These are phyloP conservation scores for Heterohyrax brucei DNA, from an alignment of 2,797 vertebrate species.

Conservation along the genomic window DNA sequence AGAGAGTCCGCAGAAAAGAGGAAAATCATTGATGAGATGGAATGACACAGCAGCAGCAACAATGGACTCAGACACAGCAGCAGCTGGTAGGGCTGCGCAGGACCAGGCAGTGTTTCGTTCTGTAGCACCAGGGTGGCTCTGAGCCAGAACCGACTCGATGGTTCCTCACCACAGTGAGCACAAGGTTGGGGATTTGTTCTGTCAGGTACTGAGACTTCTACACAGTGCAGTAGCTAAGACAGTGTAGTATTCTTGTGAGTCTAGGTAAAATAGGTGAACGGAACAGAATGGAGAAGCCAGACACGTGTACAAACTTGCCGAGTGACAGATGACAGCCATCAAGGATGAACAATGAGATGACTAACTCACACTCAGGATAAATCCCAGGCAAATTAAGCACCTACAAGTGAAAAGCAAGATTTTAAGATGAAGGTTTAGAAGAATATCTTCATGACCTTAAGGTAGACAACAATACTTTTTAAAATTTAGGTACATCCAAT, in stretches of 20 bases:
- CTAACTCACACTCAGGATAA: background rate
- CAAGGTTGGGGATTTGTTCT: background rate
- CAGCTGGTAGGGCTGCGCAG: too few species aligned
- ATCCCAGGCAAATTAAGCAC: background rate
- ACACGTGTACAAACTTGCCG: background rate
- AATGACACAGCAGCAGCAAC: too few species aligned
- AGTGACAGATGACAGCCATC: background rate
- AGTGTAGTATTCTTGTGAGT: background rate
- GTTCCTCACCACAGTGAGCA: too few species aligned
- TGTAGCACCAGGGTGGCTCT: too few species aligned
- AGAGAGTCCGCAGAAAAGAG: too few species aligned
- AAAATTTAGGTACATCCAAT: background rate
- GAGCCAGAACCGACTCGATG: too few species aligned
- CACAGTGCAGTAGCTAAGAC: conserved; percentile 23
- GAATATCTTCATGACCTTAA: background rate
- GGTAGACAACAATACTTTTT: background rate
- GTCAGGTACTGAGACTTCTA: background rate
- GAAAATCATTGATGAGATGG: too few species aligned
- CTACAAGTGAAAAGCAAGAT: conserved; percentile 1
- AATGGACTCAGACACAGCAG: too few species aligned
- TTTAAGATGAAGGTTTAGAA: conserved; percentile 24
- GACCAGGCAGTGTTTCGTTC: too few species aligned
- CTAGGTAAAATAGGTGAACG: background rate
- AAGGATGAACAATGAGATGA: background rate
- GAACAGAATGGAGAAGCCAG: conserved; percentile 4